Conservation (phyloP, 2,888 invertebrate species). For the Liposcelis brunnea region DNA sequence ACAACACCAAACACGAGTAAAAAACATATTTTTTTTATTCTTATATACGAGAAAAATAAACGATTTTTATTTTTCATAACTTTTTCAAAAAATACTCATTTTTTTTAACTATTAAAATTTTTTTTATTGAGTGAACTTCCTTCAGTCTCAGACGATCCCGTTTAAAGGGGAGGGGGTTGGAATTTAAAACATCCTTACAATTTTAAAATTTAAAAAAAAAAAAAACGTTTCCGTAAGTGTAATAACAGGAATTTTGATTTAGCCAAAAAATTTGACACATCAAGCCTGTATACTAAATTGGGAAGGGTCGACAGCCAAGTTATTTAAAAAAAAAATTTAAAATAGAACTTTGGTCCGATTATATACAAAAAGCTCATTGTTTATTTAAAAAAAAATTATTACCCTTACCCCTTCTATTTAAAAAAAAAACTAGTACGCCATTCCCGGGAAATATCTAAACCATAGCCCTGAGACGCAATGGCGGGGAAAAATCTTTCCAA, state of each 20-base stretch:
- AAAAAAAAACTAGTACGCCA: too few species aligned
- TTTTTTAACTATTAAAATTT: slow-evolving; percentile 8
- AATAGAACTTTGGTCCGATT: slow-evolving; percentile 8
- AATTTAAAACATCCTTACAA: slow-evolving; percentile 5
- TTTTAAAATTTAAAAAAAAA: background rate
- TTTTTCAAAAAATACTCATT: slow-evolving; percentile 9
- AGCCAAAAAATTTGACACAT: background rate
- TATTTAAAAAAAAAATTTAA: background rate
- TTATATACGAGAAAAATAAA: slow-evolving; percentile 9
- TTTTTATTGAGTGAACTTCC: slow-evolving; percentile 21
- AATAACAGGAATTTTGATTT: background rate
- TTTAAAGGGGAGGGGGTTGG: background rate
- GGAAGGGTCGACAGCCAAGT: background rate
- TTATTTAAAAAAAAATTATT: too few species aligned
- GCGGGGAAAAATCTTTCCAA: too few species aligned
- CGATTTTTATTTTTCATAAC: slow-evolving; percentile 9
- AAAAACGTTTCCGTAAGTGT: background rate
- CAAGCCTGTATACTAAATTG: background rate
- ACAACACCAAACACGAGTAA: slow-evolving; percentile 6
- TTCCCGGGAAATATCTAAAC: too few species aligned
- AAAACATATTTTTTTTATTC: slow-evolving; percentile 3
- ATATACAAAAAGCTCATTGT: slow-evolving; percentile 7
- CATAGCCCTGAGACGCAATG: too few species aligned
- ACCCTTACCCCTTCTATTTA: too few species aligned
- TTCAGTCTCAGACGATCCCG: slow-evolving; percentile 26